Conservation (phyloP, 2,888 invertebrate genomes). For the Hypomecis punctinalis region DNA sequence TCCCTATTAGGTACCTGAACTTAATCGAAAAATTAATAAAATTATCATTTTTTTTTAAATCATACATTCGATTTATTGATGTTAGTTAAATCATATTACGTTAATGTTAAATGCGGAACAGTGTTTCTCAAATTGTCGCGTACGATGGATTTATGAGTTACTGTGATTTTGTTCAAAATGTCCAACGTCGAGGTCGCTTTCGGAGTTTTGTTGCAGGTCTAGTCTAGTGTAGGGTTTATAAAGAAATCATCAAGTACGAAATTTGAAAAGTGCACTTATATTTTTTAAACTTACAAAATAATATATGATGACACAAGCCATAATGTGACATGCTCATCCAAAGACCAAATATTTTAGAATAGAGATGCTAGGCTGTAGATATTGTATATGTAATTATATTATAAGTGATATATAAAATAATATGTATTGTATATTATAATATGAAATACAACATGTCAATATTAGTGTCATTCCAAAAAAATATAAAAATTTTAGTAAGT, state of each 20-base stretch:
- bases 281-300: conserved; percentile 75
- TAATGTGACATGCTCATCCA: conserved; percentile 83
- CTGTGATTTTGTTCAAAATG: conserved; percentile 65
- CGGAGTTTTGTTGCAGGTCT: conserved; percentile 70
- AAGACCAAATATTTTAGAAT: conserved; percentile 83
- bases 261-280: conserved; percentile 82
- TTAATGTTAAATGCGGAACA: conserved; percentile 65
- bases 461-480: conserved; percentile 62
- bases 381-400: conserved; percentile 69
- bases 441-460: conserved; percentile 58
- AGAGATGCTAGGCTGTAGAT: conserved; percentile 77
- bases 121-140: conserved; percentile 79
- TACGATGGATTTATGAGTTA: conserved; percentile 50
- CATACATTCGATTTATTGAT: conserved; percentile 45
- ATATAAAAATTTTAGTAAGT: conserved; percentile 46
- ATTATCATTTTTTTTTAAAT: conserved; percentile 36
- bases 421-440: conserved; percentile 42
- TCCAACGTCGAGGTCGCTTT: conserved; percentile 60
- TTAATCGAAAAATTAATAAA: conserved; percentile 55
- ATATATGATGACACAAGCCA: conserved; percentile 76
- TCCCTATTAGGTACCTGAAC: conserved; percentile 81
- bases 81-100: conserved; percentile 51
- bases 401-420: conserved; percentile 63
- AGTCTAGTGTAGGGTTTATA: conserved; percentile 76
- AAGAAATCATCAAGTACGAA: conserved; percentile 69